phyloP scores from a whole-genome alignment of 2,888 invertebrate species.

The Candidula unifasciata region DNA sequence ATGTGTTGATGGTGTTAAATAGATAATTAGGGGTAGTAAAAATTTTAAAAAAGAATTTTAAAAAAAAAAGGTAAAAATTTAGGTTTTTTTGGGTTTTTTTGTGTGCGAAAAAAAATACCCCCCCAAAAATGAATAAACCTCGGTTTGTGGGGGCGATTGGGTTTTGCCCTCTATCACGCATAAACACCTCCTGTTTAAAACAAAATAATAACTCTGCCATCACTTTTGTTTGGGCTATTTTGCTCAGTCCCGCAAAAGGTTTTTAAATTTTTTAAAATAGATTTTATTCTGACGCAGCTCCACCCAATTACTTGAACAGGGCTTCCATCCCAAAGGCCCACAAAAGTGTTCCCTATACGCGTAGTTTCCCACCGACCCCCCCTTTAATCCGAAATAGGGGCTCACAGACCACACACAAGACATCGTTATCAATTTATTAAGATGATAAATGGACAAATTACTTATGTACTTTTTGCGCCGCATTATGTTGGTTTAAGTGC shows the following conservation, averaged over 20 bases:
- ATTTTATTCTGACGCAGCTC: not conserved
- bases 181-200: not conserved
- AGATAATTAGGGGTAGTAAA: too few relatives aligned
- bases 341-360: not conserved
- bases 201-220: too few relatives aligned
- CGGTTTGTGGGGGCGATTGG: too few relatives aligned
- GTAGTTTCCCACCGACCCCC: not conserved
- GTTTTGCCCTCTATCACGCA: too few relatives aligned
- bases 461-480: not conserved
- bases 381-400: slow-evolving; percentile 16
- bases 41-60: too few relatives aligned
- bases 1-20: not conserved
- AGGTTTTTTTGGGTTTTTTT: not conserved
- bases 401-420: slow-evolving; percentile 23
- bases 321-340: not conserved
- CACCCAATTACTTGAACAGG: not conserved
- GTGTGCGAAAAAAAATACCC: too few relatives aligned
- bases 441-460: slow-evolving; percentile 1
- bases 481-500: too few relatives aligned
- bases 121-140: too few relatives aligned
- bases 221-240: not conserved
- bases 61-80: too few relatives aligned
- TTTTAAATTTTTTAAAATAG: not conserved
- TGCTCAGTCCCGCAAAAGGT: not conserved
- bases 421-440: slow-evolving; percentile 1